Conservation (phyloP, 2,113 vertebrate species). For the Hipposideros armiger region DNA sequence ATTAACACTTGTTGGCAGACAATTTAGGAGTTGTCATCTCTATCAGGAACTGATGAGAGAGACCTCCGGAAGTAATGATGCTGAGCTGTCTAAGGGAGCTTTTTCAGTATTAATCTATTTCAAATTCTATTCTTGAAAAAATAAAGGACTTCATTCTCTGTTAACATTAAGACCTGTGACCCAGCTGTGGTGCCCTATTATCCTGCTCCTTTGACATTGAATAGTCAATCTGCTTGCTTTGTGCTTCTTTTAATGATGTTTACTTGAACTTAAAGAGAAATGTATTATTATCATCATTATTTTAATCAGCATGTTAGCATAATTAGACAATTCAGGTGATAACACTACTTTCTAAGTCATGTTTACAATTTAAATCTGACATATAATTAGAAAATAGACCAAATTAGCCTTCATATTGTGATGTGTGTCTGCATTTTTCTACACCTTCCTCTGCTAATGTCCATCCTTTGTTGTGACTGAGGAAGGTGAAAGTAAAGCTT, state of each 20-base stretch:
- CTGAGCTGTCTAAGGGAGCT: neutral
- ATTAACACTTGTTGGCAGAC: slow-evolving; percentile 1
- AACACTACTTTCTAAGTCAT: neutral
- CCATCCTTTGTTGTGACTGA: neutral
- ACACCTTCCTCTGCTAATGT: neutral
- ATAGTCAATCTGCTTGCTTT: slow-evolving; percentile 34
- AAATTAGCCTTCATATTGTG: neutral
- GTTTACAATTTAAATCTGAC: slow-evolving; percentile 9
- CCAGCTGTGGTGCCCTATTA: neutral
- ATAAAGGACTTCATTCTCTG: neutral
- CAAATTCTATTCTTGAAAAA: slow-evolving; percentile 32
- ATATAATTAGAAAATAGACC: slow-evolving; percentile 18
- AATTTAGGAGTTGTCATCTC: slow-evolving; percentile 47
- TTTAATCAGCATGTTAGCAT: slow-evolving; percentile 57
- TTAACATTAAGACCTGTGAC: slow-evolving; percentile 29
- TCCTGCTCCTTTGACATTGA: slow-evolving; percentile 5
- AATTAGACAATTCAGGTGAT: slow-evolving; percentile 39
- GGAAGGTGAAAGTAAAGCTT: neutral
- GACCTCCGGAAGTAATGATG: slow-evolving; percentile 21
- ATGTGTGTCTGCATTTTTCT: neutral
- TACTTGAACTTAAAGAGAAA: slow-evolving; percentile 66
- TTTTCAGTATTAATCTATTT: neutral
- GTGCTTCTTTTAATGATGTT: slow-evolving; percentile 64
- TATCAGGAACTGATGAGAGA: neutral
- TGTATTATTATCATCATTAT: slow-evolving; percentile 14